Base-by-base conservation (phyloP, 2,888 invertebrate species). In the Pinctada fucata region DNA sequence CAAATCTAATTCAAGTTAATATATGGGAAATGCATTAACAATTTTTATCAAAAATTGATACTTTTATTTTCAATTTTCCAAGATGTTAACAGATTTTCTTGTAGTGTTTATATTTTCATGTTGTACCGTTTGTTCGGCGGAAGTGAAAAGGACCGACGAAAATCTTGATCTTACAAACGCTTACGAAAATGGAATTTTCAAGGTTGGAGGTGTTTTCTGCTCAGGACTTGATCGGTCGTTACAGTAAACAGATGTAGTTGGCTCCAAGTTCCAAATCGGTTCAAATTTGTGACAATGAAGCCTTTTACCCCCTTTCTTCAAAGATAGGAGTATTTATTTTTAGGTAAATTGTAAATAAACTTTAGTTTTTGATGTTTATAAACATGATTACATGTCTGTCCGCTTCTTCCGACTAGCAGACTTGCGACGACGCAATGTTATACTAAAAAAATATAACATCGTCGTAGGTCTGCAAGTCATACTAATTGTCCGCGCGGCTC, bases 111-210 rank as follows among this genome's bases (percentile, higher is more conserved):
- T 47, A 67, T 71, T 75, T 72, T 68, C 16, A 77, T 74, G 76
- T 80, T 66, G 77, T 80, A 78, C 77, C 80, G 71, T 68, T 72
- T 74, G 45, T 49, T 64, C 47, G 72, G 78, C 80, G 80, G 80
- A 80, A 78, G 75, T 80, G 78, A 31, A 80, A 77, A 80, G 75
- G 75, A 78, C 66, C 64, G 71, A 72, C 31, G 8, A 3, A n/a
- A 58, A 52, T 3, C 52, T 4, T 3, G 50, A 13, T 74, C 74
- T 8, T 51, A 3, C 13, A 74, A 74, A 67, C 66, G 74, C 66
- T 74, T 74, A 31, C 49, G 10, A 52, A 64, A 13, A 48, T 3
- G 13, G 0, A 31, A 2, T 10, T 3, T 10, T 2, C 5, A 10
- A 58, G 13, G 58, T 58, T 58, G 58, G 6, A 13, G 8, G 13